A percentile compares a stretch with the other conserved stretches of the same genome.
These are phyloP conservation scores for Harpegnathos saltator DNA, from an alignment of 1,140 invertebrate genomes.

Conservation along the genomic window DNA sequence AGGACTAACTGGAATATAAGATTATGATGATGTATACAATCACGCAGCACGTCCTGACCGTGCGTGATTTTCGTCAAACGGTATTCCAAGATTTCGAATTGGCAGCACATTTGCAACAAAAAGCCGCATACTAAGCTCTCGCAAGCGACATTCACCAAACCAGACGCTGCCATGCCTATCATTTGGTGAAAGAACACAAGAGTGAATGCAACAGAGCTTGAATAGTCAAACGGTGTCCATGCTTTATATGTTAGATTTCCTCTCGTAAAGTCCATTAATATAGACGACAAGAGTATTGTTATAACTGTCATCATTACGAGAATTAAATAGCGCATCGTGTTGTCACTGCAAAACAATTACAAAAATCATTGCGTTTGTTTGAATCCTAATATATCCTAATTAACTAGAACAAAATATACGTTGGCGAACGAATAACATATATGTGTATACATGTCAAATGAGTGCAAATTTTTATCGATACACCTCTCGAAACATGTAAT, in stretches of 20 bases:
- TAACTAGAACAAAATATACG: no score
- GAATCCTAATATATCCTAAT: no score
- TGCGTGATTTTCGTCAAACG: conserved; percentile 48
- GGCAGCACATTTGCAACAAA: conserved; percentile 63
- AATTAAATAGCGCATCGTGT: conserved; percentile 3
- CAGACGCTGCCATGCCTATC: conserved; percentile 36
- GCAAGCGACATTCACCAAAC: conserved; percentile 40
- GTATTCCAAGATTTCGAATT: conserved; percentile 64
- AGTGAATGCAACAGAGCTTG: not conserved
- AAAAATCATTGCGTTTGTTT: not conserved
- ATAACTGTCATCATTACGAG: conserved; percentile 2
- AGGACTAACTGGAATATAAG: conserved; percentile 51
- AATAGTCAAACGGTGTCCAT: conserved; percentile 56
- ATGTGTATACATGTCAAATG: no score
- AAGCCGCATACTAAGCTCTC: conserved; percentile 65
- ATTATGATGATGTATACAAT: conserved; percentile 38
- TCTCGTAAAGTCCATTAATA: conserved; percentile 1
- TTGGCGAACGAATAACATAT: no score
- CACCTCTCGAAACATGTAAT: no score
- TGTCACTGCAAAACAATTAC: conserved; percentile 16
- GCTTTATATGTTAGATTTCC: conserved; percentile 32
- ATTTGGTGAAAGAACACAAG: conserved; percentile 51
- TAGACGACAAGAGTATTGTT: conserved; percentile 12
- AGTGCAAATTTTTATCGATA: no score
- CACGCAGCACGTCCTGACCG: not conserved